Evolutionary conservation across 2,888 invertebrate species (phyloP).

Genomic region (Drosophila mulleri): DNA sequence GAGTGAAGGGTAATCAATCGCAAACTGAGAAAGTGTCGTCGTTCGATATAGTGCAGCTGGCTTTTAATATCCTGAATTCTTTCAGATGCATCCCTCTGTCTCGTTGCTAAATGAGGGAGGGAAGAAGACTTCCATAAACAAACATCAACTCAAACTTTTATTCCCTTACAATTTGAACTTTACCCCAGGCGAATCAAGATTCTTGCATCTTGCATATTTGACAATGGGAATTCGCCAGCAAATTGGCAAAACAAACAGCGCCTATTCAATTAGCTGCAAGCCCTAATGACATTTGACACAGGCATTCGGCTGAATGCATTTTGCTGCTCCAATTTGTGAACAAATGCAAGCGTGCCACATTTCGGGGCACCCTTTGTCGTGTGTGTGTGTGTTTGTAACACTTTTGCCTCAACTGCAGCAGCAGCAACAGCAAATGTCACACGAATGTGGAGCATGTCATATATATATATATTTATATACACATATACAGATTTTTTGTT

Average conservation of each 20-base stretch:
- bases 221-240: slow-evolving; percentile 31
- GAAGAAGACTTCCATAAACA: not conserved
- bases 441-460: slow-evolving; percentile 76
- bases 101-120: no score
- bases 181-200: not conserved
- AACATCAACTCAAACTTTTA: not conserved
- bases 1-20: not conserved
- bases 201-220: slow-evolving; percentile 38
- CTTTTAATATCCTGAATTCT: not conserved
- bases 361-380: slow-evolving; percentile 41
- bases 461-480: slow-evolving; percentile 22
- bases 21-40: not conserved
- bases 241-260: slow-evolving; percentile 18
- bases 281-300: slow-evolving; percentile 57
- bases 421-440: slow-evolving; percentile 58
- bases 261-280: slow-evolving; percentile 63
- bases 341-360: slow-evolving; percentile 46
- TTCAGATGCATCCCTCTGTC: not conserved
- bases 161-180: not conserved
- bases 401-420: slow-evolving; percentile 38
- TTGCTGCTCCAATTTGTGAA: slow-evolving; percentile 38
- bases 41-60: not conserved
- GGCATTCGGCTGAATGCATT: not conserved
- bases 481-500: slow-evolving; percentile 15
- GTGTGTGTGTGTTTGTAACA: slow-evolving; percentile 50